phyloP scores from a whole-genome alignment of 2,797 vertebrate genomes.

The Paguma larvata region DNA sequence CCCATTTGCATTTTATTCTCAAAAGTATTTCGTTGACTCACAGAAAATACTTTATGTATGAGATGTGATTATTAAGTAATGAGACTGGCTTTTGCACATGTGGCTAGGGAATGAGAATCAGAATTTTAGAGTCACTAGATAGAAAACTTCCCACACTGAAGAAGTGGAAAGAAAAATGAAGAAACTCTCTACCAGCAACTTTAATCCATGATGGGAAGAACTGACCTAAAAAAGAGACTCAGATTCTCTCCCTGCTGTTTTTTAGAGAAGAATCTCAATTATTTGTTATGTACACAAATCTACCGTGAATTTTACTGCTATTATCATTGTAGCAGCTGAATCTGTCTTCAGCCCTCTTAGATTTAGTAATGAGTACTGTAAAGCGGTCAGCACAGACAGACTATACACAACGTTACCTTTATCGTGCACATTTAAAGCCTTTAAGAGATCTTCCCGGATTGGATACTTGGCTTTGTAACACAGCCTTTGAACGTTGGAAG shows the following conservation, averaged over 20 bases:
- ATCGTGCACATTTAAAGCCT: conserved; percentile 93
- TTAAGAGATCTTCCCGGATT: conserved; percentile 92
- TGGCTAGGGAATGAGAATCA: conserved; percentile 62
- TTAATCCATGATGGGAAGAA: conserved; percentile 30
- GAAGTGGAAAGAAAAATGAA: conserved; percentile 62
- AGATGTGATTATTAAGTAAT: conserved; percentile 78
- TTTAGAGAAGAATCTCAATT: conserved; percentile 35
- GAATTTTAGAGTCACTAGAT: conserved; percentile 58
- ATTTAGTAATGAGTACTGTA: neutral
- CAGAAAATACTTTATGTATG: conserved; percentile 77
- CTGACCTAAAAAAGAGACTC: conserved; percentile 50
- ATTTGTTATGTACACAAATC: neutral
- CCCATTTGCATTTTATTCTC: conserved; percentile 70
- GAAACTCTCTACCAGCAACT: conserved; percentile 25
- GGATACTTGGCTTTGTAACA: conserved; percentile 96
- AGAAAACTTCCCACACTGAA: conserved; percentile 60
- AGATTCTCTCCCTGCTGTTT: conserved; percentile 22
- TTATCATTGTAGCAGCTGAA: neutral
- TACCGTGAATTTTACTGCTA: neutral
- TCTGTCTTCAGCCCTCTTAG: neutral
- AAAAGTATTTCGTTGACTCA: conserved; percentile 74
- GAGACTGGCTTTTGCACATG: conserved; percentile 60
- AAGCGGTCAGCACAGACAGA: neutral
- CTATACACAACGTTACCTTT: conserved; percentile 90
- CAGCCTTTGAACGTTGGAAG: conserved; percentile 94